Base-by-base conservation (phyloP, 2,888 invertebrate species). In the Polyploca ridens region DNA sequence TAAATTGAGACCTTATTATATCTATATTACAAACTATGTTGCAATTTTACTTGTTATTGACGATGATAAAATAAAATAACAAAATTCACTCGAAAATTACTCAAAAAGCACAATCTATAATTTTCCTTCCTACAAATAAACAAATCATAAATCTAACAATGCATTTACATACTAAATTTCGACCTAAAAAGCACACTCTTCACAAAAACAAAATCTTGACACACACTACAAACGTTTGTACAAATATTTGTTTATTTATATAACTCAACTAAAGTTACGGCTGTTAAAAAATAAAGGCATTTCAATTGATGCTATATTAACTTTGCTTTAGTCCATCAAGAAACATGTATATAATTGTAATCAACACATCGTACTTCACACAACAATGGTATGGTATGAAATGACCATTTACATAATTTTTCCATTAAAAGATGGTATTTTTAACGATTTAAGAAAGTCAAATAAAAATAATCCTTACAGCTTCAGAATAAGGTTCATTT, bases 171-270 rank as follows among this genome's bases (percentile, higher is more conserved):
- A 54, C 54, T 54, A 54, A 70, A 71, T 71, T 41, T 67, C 66
- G 68, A 77, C 75, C 75, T 78, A 78, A 67, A n/a, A 84, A 83
- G 79, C 81, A 74, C 76, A 79, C 76, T 71, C 69, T 66, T 71
- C 5, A 8, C 57, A 58, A 66, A 64, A 66, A 64, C 72, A 76
- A 72, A 70, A 63, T 16, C n/a, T 63, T 7, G 3, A 77, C 76
- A 83, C 78, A 80, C 79, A 74, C 84, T 83, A 82, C 77, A 73
- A 71, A 73, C 63, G 67, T 67, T 72, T 72, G 71, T 66, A 68
- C 67, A 65, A 69, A 71, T 62, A 46, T 64, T 65, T 62, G 46
- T 33, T 19, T 62, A 49, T 64, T 60, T 63, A 62, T 62, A 69
- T 58, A 49, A 58, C 64, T n/a, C 44, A 46, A 66, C 64, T 63